These are phyloP conservation scores for Schizothorax lantsangensis DNA, from an alignment of 2,797 vertebrate species.

Conservation along the genomic window DNA sequence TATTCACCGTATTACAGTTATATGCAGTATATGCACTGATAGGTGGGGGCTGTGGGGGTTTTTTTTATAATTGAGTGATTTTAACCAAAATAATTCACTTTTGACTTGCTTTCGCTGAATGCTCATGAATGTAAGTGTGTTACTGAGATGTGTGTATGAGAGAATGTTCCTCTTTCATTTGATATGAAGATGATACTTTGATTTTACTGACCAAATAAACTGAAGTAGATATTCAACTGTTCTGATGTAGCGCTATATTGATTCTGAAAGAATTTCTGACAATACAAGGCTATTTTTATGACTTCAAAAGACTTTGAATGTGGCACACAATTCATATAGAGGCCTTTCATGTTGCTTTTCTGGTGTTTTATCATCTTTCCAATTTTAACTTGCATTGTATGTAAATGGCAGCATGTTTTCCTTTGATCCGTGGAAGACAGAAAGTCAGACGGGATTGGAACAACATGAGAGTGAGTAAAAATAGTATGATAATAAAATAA, in stretches of 20 bases:
- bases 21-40: neutral
- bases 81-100: conserved; percentile 7
- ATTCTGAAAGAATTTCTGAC: neutral
- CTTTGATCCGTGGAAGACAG: neutral
- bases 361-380: neutral
- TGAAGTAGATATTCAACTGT: neutral
- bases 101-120: neutral
- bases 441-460: neutral
- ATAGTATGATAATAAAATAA: neutral
- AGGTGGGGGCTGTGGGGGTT: accelerated
- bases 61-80: neutral
- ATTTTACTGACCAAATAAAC: conserved; percentile 16
- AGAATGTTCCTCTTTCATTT: neutral
- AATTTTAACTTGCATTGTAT: neutral
- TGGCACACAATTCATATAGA: neutral
- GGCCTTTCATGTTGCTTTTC: neutral
- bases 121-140: neutral
- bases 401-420: neutral
- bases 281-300: neutral
- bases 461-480: neutral
- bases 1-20: neutral
- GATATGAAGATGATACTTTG: neutral
- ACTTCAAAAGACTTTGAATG: neutral
- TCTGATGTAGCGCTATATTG: neutral
- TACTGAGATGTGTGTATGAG: neutral